Evolutionary conservation across 2,797 vertebrate species (phyloP).

Genomic region (Poeciliopsis turneri): DNA sequence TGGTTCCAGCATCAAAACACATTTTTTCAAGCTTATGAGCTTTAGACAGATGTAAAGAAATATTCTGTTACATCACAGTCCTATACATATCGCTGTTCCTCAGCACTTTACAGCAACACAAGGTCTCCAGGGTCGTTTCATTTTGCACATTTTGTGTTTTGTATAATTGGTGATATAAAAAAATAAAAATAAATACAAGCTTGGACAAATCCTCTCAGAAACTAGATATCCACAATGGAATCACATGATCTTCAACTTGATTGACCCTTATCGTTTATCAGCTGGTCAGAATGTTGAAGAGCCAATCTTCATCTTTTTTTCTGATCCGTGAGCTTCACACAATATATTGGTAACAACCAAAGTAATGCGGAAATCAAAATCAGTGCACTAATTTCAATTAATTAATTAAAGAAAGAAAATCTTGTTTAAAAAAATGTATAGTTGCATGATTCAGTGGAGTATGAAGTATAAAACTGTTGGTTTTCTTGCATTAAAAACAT

Average conservation of each 20-base stretch:
- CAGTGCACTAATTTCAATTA: not conserved
- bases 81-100: slow-evolving; percentile 2
- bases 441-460: not conserved
- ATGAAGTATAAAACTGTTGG: not conserved
- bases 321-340: not conserved
- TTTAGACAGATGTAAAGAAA: slow-evolving; percentile 5
- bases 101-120: slow-evolving; percentile 19
- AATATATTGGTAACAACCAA: not conserved
- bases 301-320: not conserved
- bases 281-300: not conserved
- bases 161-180: not conserved
- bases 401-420: not conserved
- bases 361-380: not conserved
- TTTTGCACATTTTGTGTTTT: not conserved
- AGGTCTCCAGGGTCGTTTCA: not conserved
- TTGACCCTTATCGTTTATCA: not conserved
- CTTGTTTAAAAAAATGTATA: not conserved
- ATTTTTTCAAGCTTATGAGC: slow-evolving; percentile 1
- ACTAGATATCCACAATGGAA: not conserved
- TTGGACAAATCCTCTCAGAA: not conserved
- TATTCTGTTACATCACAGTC: slow-evolving; percentile 6
- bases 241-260: not conserved
- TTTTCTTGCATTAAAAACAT: not conserved
- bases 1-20: slow-evolving; percentile 16
- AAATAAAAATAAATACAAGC: not conserved